These are phyloP conservation scores for Notamacropus eugenii DNA, from an alignment of 2,797 vertebrate genomes.

Conservation along the genomic window DNA sequence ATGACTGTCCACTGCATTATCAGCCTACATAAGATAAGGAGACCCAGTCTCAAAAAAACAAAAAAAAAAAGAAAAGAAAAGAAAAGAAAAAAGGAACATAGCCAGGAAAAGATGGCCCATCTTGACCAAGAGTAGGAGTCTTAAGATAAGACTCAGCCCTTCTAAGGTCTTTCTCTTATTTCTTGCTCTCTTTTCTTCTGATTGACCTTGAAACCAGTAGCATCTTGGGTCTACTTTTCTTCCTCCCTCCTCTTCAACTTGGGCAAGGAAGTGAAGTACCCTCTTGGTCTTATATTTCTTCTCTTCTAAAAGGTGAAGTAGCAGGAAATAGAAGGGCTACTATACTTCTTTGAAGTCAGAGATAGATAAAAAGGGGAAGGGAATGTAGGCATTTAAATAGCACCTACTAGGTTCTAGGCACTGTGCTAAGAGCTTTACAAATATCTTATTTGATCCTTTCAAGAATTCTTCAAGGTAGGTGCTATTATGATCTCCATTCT, in stretches of 20 bases:
- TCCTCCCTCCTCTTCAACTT: not conserved
- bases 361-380: not conserved
- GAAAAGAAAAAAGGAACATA: not conserved
- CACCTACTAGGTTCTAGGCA: not conserved
- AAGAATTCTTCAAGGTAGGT: not conserved
- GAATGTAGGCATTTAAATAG: not conserved
- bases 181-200: not conserved
- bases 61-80: not conserved
- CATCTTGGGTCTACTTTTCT: not conserved
- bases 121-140: not conserved
- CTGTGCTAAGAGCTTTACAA: not conserved
- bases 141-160: not conserved
- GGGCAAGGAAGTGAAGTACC: not conserved
- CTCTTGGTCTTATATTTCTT: not conserved
- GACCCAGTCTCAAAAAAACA: not conserved
- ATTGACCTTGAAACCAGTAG: not conserved
- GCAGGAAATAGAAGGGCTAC: not conserved
- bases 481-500: not conserved
- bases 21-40: not conserved
- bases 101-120: not conserved
- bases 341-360: not conserved
- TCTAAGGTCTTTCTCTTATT: not conserved
- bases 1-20: not conserved
- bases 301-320: not conserved
- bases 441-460: not conserved